Base-by-base conservation (phyloP, 2,113 vertebrate genomes). In the Clarias magur region DNA sequence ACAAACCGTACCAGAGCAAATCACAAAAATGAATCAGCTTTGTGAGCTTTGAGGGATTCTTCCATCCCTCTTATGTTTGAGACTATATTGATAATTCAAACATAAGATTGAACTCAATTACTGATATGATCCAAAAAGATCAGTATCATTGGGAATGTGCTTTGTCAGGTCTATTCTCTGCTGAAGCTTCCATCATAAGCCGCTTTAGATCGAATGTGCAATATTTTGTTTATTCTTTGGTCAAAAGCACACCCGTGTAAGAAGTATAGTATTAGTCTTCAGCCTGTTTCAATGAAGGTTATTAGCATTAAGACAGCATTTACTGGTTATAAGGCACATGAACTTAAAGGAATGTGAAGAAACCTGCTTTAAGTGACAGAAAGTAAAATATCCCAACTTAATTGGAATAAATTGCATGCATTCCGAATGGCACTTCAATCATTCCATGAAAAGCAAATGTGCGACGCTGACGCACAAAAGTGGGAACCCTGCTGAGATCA, bases 1-100 rank as follows among this genome's bases (percentile, higher is more conserved):
- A 85, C 84, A 90, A 87, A 87, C 85, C 67, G 27, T 80, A 59
- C 59, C 25, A 86, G 68, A 86, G 60, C 75, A 80, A 87, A 88
- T 88, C 89, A 90, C 87, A 90, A 88, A 88, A 88, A 88, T 15
- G 53, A 88, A 62, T 86, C 30, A 15, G 72, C 81, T 86, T 87
- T 70, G 30, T 82, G 80, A 84, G 75, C 57, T 85, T 85, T 80
- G 72, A 56, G 84, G 84, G 76, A 80, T 75, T 83, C 80, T 56
- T 70, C 23, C 54, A 53, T 86, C 84, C 76, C 60, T 89, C 79
- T 89, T 81, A 89, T 89, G 88, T 89, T 90, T 90, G 86, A 89
- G 76, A 84, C 75, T 4, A 13, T 85, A 80, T 68, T 67, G 38
- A 57, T 86, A 86, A 62, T 84, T 88, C 86, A 89, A 86, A 90